Evolutionary conservation across 1,140 invertebrate genomes (phyloP).

Genomic region (Diorhabda elongata): DNA sequence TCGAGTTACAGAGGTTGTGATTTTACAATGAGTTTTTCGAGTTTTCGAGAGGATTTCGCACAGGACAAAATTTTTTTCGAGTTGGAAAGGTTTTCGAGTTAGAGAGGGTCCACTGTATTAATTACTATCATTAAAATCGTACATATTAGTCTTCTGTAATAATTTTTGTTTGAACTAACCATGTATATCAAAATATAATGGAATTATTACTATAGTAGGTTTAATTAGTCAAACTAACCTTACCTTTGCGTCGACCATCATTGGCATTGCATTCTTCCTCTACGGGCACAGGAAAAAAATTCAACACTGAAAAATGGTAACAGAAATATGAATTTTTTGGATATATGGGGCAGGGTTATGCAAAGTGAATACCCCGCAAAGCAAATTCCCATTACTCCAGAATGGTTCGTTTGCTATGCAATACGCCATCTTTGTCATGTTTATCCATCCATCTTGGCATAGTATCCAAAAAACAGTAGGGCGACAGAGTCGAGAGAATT

Average conservation of each 20-base stretch:
- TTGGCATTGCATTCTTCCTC: constrained; percentile 70
- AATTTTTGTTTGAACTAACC: neutral
- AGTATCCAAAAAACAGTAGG: neutral
- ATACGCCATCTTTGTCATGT: neutral
- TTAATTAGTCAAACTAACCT: constrained; percentile 9
- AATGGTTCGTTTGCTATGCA: neutral
- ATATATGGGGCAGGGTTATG: neutral
- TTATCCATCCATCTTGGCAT: neutral
- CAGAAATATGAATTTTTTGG: constrained; percentile 17
- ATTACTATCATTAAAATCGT: neutral
- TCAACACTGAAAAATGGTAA: constrained; percentile 57
- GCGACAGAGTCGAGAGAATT: neutral
- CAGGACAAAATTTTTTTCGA: neutral
- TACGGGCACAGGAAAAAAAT: constrained; percentile 74
- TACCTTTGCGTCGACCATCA: constrained; percentile 60
- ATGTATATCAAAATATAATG: neutral
- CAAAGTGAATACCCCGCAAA: neutral
- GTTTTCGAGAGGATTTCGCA: too few relatives aligned
- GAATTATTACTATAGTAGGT: neutral
- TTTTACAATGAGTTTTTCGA: too few relatives aligned
- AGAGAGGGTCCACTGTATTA: neutral
- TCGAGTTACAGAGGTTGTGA: too few relatives aligned
- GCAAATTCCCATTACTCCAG: neutral
- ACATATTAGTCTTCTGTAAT: constrained; percentile 1
- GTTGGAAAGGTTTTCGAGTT: too few relatives aligned